These are phyloP conservation scores for Falco naumanni DNA, from an alignment of 2,797 vertebrate species.

Conservation along the genomic window DNA sequence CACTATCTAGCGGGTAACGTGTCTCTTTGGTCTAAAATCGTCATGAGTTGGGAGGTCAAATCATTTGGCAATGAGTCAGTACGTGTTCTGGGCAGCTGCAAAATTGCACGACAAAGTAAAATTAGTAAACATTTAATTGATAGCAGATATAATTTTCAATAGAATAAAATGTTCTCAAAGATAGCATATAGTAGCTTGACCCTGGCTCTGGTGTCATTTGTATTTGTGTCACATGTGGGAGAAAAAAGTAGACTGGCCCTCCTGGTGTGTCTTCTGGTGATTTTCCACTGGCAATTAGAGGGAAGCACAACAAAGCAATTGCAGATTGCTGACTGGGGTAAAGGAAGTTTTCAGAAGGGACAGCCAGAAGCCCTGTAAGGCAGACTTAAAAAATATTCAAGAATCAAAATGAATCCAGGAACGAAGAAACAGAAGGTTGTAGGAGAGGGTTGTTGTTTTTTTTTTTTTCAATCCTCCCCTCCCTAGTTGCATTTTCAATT, in stretches of 20 bases:
- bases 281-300: neutral
- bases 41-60: neutral
- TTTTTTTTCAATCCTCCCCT: neutral
- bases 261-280: neutral
- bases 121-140: conserved; percentile 6
- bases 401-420: neutral
- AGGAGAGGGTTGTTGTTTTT: neutral
- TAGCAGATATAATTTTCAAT: neutral
- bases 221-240: neutral
- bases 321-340: neutral
- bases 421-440: neutral
- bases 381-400: neutral
- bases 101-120: neutral
- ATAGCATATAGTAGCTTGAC: neutral
- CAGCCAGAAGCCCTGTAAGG: neutral
- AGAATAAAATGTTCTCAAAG: neutral
- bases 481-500: neutral
- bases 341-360: neutral
- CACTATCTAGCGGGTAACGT: neutral
- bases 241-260: neutral
- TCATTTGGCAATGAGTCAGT: neutral
- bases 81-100: neutral
- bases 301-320: neutral
- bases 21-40: conserved; percentile 19
- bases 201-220: neutral